Percentiles rank a stretch among this genome's conserved stretches.
Evolutionary conservation across 2,888 invertebrate genomes (phyloP).

Genomic region (Alloplasta piceator): DNA sequence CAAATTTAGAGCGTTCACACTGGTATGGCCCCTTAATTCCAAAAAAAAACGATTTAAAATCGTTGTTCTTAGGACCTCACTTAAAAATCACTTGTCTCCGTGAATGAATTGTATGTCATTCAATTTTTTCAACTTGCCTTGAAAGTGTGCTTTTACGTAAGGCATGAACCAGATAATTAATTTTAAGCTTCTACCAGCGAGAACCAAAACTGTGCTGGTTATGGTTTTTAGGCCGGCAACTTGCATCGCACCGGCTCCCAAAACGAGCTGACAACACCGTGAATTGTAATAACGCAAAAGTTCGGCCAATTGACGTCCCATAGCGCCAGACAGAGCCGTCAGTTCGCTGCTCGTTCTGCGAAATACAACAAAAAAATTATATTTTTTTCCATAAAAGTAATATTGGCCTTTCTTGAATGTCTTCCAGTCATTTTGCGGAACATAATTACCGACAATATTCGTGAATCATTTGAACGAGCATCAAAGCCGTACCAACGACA

Average conservation of each 20-base stretch:
- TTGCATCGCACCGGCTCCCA: slow-evolving; percentile 98
- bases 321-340: slow-evolving; percentile 90
- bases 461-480: slow-evolving; percentile 94
- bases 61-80: no score
- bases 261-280: slow-evolving; percentile 95
- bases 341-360: slow-evolving; percentile 85
- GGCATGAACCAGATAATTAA: slow-evolving; percentile 92
- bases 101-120: background rate
- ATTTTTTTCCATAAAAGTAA: background rate
- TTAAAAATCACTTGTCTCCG: no score
- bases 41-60: no score
- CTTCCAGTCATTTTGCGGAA: background rate
- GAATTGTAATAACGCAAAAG: slow-evolving; percentile 94
- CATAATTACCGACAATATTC: slow-evolving; percentile 91
- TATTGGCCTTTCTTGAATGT: background rate
- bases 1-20: no score
- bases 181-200: slow-evolving; percentile 93
- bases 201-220: slow-evolving; percentile 95
- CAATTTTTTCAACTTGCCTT: slow-evolving; percentile 79
- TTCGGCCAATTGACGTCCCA: slow-evolving; percentile 94
- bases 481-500: slow-evolving; percentile 92
- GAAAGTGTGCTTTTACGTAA: slow-evolving; percentile 88
- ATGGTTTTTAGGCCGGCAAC: slow-evolving; percentile 97
- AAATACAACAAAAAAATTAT: slow-evolving; percentile 39
- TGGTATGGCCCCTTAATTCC: no score